Base-by-base conservation (phyloP, 2,797 vertebrate species). In the Poeciliopsis infans region DNA sequence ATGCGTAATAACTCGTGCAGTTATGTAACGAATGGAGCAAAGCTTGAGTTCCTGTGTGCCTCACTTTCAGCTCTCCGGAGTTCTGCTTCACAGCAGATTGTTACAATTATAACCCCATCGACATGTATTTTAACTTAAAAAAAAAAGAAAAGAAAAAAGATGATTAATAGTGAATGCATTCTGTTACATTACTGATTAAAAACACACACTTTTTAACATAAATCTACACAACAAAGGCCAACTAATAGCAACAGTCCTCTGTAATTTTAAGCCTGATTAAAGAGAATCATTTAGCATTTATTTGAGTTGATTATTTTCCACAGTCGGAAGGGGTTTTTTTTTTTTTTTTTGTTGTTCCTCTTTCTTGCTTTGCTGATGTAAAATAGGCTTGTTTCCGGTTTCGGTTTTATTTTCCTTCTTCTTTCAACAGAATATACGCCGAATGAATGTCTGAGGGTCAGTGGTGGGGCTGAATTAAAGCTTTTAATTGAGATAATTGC, bases 211-310 rank as follows among this genome's bases (percentile, higher is more conserved):
- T 15, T 57, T 28, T 57, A 10, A 55, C 49, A 57, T 41, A 74
- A 55, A 74, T 55, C 55, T n/a, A 41, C 72, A 74, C 72, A 74
- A 74, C 36, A 57, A 74, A 57, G 72, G 15, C 51, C 36, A 74
- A 20, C 72, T 53, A 73, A 73, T 53, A 55, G 5, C 47, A 53
- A 13, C 31, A 49, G 47, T 25, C 28, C 46, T 72, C 33, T 36
- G 46, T 36, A 33, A 73, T 53, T 13, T 13, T 28, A 36, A 57
- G 55, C 39, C n/a, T 59, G 73, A 57, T 59, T 61, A 45, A 57
- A 31, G 20, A 31, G 20, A 11, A 8, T 46, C 55, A 46, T 68
- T 36, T 25, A 43, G 36, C 39, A 18, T 25, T 75, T 39, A 43
- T 25, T 75, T 39, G 36, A 68, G 64, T 41, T 68, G 64, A 68